phyloP scores from a whole-genome alignment of 1,140 invertebrate genomes.

The Paracyclopina nana region DNA sequence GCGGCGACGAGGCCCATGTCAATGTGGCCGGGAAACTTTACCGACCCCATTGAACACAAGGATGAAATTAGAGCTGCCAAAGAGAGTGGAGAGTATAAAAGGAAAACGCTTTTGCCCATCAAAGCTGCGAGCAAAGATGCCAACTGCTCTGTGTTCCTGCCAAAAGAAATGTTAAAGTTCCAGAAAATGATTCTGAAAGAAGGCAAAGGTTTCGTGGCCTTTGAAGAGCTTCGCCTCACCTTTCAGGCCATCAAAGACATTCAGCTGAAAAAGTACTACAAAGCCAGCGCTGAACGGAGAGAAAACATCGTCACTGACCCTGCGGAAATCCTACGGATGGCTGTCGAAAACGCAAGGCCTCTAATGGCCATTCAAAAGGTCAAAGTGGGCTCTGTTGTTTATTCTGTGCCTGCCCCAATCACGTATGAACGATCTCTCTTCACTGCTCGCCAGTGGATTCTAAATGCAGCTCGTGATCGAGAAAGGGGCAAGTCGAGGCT shows the following conservation, averaged over 20 bases:
- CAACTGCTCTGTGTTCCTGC: neutral
- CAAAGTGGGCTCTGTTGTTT: neutral
- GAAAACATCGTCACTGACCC: neutral
- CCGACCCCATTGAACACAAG: neutral
- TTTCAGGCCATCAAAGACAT: neutral
- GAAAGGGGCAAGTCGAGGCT: neutral
- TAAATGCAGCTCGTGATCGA: neutral
- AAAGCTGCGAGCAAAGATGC: neutral
- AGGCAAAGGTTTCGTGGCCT: neutral
- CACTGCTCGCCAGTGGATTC: neutral
- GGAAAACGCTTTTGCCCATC: neutral
- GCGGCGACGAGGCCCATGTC: too few species aligned
- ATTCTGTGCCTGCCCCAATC: neutral
- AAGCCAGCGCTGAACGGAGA: neutral
- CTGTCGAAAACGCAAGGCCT: constrained; percentile 1
- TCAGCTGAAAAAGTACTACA: neutral
- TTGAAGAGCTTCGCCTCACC: neutral
- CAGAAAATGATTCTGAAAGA: neutral
- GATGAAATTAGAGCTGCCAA: neutral
- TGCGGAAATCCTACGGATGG: neutral
- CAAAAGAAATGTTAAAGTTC: neutral
- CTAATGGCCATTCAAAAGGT: neutral
- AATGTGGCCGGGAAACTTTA: neutral
- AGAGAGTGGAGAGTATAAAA: neutral
- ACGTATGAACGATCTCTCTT: neutral